phyloP scores from a whole-genome alignment of 2,888 invertebrate genomes.

The Leucophenga montana region DNA sequence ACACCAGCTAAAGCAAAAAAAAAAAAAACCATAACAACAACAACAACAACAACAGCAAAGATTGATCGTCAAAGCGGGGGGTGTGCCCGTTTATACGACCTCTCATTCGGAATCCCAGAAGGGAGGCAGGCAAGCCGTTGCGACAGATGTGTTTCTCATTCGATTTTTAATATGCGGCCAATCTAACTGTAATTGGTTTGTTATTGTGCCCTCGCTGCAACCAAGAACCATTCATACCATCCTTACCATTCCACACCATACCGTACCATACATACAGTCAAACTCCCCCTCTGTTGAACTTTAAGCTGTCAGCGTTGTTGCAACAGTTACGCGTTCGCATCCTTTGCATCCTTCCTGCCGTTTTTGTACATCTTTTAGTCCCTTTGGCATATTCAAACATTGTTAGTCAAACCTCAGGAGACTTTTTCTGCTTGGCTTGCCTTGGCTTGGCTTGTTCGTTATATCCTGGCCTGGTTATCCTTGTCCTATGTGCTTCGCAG shows the following conservation, averaged over 20 bases:
- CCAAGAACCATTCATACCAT: no score
- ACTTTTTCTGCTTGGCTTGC: constrained; percentile 49
- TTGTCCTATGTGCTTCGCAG: no score
- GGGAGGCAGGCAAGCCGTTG: constrained; percentile 32
- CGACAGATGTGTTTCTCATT: constrained; percentile 74
- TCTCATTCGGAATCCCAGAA: constrained; percentile 56
- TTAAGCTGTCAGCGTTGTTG: constrained; percentile 2
- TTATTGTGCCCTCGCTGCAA: constrained; percentile 53
- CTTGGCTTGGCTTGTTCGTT: background rate
- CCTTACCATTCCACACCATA: no score
- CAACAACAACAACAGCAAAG: background rate
- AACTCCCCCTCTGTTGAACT: background rate
- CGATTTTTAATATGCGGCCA: constrained; percentile 74
- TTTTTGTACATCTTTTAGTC: no score
- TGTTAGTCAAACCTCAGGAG: constrained; percentile 56
- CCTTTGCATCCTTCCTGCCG: no score
- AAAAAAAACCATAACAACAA: constrained; percentile 3
- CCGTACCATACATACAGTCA: background rate
- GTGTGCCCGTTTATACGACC: background rate
- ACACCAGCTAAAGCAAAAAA: no score
- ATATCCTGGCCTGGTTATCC: no score
- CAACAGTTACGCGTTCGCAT: constrained; percentile 5
- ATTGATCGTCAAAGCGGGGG: constrained; percentile 21
- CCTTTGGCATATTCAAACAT: no score
- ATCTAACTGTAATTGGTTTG: constrained; percentile 73